Evolutionary conservation across 1,140 invertebrate species (phyloP).

Genomic region (Delia radicum): DNA sequence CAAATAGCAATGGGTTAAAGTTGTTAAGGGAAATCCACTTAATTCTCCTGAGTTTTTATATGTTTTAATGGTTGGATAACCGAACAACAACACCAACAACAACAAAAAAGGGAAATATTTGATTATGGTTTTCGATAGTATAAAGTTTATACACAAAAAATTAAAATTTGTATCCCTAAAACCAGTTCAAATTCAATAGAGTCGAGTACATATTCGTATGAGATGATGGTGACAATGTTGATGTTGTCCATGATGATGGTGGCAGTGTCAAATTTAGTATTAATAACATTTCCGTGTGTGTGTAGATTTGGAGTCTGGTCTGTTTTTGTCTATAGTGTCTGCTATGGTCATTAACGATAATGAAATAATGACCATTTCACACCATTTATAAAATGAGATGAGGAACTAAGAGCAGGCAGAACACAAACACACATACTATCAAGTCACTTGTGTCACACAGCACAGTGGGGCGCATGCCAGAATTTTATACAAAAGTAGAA

Average conservation of each 20-base stretch:
- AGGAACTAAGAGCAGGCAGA: neutral
- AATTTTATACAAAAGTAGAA: no score
- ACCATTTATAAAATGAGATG: neutral
- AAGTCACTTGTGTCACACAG: neutral
- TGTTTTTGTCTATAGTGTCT: neutral
- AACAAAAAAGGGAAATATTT: neutral
- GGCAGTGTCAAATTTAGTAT: constrained; percentile 3
- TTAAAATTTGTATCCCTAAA: neutral
- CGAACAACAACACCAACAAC: neutral
- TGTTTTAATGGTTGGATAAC: neutral
- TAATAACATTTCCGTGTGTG: constrained; percentile 7
- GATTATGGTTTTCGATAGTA: neutral
- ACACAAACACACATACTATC: neutral
- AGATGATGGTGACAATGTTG: neutral
- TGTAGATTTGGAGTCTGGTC: neutral
- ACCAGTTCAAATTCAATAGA: neutral
- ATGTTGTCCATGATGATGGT: neutral
- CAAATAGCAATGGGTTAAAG: neutral
- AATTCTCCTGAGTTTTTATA: neutral
- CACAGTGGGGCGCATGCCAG: neutral
- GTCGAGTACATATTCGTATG: neutral
- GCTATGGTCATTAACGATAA: neutral
- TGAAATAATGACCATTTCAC: constrained; percentile 20
- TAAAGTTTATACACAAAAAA: neutral
- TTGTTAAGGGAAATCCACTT: neutral